Base-by-base conservation (phyloP, 2,113 vertebrate species). In the Platysteira castanea region DNA sequence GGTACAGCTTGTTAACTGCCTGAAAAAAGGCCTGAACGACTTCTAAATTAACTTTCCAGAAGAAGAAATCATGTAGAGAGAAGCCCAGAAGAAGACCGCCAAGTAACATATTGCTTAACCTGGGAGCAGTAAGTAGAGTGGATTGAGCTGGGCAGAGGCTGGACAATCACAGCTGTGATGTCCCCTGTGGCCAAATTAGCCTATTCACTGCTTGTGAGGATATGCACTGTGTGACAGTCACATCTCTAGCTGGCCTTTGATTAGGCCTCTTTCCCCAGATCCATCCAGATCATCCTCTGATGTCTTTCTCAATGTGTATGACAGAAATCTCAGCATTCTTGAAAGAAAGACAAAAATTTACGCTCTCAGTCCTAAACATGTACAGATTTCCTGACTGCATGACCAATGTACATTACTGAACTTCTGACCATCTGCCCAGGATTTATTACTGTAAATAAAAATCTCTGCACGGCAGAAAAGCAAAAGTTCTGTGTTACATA, bases 391-490 rank as follows among this genome's bases (percentile, higher is more conserved):
- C 44, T 64, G 44, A 9, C 39, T 90, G 46, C 20, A 10, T 46
- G 42, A 53, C 46, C 26, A 61, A 1, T 20, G 31, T 21, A 65
- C 0, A 0, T 53, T 11, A 56, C 0, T 35, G n/a, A 85, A 37
- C 46, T 79, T 64, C 26, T 85, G 44, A 56, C 49, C 17, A 67
- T 56, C 15, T 47, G 19, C 30, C 47, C 1, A 2, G 56, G 11
- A 31, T 71, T 81, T 89, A 44, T 13, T 79, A 24, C 41, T 84
- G 42, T 50, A 86, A 95, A 54, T 35, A 70, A 76, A 64, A 59
- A 35, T 10, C 39, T 46, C 54, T 47, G 28, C 52, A 60, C 8
- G 79, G 56, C n/a, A 89, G 52, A 87, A 90, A 82, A 94, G 23
- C 24, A 69, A 28, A 7, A 26, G 12, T 68, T 94, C 37, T 39